These are phyloP conservation scores for Amphimallon solstitiale DNA, from an alignment of 2,888 invertebrate genomes.

Conservation along the genomic window DNA sequence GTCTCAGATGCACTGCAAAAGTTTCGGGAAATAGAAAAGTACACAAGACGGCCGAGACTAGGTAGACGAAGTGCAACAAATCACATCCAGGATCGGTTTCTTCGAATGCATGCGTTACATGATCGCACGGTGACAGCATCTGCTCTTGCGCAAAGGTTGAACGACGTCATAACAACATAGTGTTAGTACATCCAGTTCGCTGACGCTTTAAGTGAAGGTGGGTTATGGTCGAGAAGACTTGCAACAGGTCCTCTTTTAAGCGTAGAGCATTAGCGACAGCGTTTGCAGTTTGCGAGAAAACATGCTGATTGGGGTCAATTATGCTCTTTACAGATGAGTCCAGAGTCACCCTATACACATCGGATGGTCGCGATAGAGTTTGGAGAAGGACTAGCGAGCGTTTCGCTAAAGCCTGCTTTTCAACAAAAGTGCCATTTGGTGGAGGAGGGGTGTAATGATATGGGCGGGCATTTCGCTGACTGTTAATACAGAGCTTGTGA, in stretches of 20 bases:
- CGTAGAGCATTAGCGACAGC: slow-evolving; percentile 3
- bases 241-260: background rate
- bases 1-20: too few relatives aligned
- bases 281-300: background rate
- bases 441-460: slow-evolving; percentile 1
- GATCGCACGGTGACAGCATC: background rate
- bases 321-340: background rate
- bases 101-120: slow-evolving; percentile 4
- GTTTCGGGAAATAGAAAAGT: too few relatives aligned
- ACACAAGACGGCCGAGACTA: too few relatives aligned
- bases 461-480: slow-evolving; percentile 2
- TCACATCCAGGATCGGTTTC: background rate
- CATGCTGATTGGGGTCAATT: too few relatives aligned
- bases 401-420: background rate
- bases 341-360: slow-evolving; percentile 3
- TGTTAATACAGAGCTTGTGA: background rate
- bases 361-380: slow-evolving; percentile 2
- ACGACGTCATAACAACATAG: background rate
- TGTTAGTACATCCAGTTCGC: too few relatives aligned
- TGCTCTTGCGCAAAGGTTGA: background rate
- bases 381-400: background rate
- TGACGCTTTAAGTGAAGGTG: too few relatives aligned
- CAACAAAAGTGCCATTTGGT: background rate
- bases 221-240: slow-evolving; percentile 1
- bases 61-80: background rate